Evolutionary conservation across 2,888 invertebrate genomes (phyloP).

Genomic region (Aleiodes testaceus): DNA sequence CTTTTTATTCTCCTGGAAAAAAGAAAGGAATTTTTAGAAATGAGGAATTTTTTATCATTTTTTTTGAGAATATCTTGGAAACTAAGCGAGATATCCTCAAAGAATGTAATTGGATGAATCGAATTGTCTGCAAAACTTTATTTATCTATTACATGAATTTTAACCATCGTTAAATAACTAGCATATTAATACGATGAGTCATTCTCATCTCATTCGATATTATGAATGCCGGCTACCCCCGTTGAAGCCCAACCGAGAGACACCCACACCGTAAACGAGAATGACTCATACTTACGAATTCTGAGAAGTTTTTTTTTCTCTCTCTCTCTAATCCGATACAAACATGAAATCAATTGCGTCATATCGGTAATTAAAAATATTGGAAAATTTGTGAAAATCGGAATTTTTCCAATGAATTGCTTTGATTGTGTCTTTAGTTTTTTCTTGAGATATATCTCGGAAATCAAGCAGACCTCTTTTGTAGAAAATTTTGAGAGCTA

Average conservation of each 20-base stretch:
- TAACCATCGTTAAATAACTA: constrained; percentile 55
- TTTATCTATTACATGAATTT: neutral
- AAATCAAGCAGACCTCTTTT: too few relatives aligned
- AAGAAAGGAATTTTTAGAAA: neutral
- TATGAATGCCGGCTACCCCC: constrained; percentile 49
- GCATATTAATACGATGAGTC: constrained; percentile 64
- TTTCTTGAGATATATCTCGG: too few relatives aligned
- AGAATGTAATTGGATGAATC: neutral
- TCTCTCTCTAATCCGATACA: constrained; percentile 55
- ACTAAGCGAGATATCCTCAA: too few relatives aligned
- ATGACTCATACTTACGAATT: constrained; percentile 54
- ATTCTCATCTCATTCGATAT: constrained; percentile 59
- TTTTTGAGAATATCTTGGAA: too few relatives aligned
- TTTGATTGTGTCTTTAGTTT: too few relatives aligned
- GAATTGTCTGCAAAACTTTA: too few relatives aligned
- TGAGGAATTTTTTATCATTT: neutral
- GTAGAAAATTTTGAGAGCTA: too few relatives aligned
- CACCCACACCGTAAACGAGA: constrained; percentile 55
- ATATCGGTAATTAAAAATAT: neutral
- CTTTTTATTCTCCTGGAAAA: neutral
- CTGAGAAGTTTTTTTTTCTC: constrained; percentile 44
- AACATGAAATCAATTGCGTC: constrained; percentile 16
- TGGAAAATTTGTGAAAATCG: neutral
- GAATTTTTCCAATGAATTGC: neutral
- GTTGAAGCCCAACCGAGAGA: constrained; percentile 56